A percentile compares a stretch with the other conserved stretches of the same genome.
Evolutionary conservation across 2,888 invertebrate species (phyloP).

Genomic region (Heliconius cydno): DNA sequence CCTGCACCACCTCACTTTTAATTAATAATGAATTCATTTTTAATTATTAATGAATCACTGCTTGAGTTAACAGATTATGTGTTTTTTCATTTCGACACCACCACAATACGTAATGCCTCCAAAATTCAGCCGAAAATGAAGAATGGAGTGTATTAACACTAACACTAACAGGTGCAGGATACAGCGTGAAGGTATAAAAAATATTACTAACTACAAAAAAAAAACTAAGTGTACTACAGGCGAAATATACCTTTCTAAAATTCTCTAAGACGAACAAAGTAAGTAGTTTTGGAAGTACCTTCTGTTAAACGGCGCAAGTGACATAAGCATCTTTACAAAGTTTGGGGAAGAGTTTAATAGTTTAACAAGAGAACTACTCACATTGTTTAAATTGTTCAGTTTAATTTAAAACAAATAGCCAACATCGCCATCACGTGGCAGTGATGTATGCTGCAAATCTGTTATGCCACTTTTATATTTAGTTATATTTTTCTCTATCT

Average conservation of each 20-base stretch:
- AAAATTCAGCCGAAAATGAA: no score
- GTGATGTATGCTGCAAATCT: constrained; percentile 37
- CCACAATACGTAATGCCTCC: no score
- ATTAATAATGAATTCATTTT: no score
- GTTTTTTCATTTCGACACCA: no score
- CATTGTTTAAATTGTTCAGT: constrained; percentile 62
- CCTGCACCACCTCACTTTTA: no score
- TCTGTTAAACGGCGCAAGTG: constrained; percentile 52
- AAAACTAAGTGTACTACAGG: neutral
- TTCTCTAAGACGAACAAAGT: constrained; percentile 28
- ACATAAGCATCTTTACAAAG: constrained; percentile 54
- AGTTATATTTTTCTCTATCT: constrained; percentile 41
- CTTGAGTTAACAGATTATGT: no score
- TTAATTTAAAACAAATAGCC: constrained; percentile 55
- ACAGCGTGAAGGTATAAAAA: no score
- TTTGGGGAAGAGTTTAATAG: constrained; percentile 65
- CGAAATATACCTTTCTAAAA: neutral
- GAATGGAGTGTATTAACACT: no score
- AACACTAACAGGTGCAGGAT: no score
- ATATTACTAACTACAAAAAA: no score
- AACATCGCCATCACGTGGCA: constrained; percentile 26
- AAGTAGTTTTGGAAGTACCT: constrained; percentile 50
- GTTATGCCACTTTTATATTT: constrained; percentile 49
- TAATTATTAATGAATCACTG: no score
- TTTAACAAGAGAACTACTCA: constrained; percentile 61